Percentiles rank a stretch among this genome's conserved stretches.
phyloP scores from a whole-genome alignment of 2,888 invertebrate species.

The Orthonychiurus folsomi region DNA sequence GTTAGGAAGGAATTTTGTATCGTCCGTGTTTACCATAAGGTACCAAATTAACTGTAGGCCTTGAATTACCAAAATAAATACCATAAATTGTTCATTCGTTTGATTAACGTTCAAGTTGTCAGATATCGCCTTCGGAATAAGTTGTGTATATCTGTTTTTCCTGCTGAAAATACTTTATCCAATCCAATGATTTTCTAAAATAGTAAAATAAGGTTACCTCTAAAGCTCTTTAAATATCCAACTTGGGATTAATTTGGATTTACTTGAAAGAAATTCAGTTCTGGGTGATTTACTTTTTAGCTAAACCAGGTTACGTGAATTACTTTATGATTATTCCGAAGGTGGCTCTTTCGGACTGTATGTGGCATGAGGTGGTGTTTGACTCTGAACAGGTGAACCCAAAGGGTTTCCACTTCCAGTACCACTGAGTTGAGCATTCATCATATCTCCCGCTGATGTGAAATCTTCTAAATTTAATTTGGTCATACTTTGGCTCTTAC shows the following conservation, averaged over 20 bases:
- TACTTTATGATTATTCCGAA: too few species aligned
- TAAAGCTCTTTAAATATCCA: neutral
- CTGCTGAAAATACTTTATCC: neutral
- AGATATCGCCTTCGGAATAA: too few species aligned
- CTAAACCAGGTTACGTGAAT: too few species aligned
- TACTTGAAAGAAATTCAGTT: neutral
- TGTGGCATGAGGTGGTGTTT: slow-evolving; percentile 4
- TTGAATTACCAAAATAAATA: too few species aligned
- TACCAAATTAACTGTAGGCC: too few species aligned
- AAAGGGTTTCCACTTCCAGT: neutral
- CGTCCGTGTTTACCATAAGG: too few species aligned
- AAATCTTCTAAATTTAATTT: slow-evolving; percentile 22
- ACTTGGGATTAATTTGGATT: neutral
- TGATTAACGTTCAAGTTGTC: too few species aligned
- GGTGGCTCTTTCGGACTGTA: neutral
- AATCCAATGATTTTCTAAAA: neutral
- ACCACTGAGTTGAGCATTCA: slow-evolving; percentile 8
- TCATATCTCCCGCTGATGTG: slow-evolving; percentile 1
- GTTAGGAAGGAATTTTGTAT: too few species aligned
- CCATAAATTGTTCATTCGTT: too few species aligned
- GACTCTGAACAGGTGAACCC: neutral
- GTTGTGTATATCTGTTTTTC: too few species aligned
- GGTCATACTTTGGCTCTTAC: slow-evolving; percentile 34
- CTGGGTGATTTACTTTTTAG: neutral
- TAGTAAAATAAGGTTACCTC: neutral